These are phyloP conservation scores for Sardinella longiceps DNA, from an alignment of 2,797 vertebrate species.

Conservation along the genomic window DNA sequence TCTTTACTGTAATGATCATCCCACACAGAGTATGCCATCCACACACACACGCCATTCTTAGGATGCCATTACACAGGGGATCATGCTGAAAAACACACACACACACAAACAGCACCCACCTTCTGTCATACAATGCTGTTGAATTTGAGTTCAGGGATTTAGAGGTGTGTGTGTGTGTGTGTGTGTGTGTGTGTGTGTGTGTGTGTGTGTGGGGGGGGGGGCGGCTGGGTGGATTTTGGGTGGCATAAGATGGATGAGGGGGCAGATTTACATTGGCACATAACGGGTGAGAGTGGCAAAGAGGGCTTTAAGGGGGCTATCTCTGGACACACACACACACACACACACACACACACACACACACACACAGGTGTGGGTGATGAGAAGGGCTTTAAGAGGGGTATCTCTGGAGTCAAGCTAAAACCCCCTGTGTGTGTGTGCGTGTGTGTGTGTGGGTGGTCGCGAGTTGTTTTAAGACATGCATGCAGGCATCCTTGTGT, in stretches of 20 bases:
- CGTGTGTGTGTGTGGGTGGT: background rate
- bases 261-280: background rate
- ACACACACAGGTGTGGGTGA: background rate
- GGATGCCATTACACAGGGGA: background rate
- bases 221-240: background rate
- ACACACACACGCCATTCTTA: background rate
- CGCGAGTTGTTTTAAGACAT: background rate
- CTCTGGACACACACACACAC: background rate
- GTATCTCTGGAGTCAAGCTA: background rate
- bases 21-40: too few species aligned
- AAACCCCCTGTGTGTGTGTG: background rate
- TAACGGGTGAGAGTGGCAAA: background rate
- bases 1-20: background rate
- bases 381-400: too few species aligned
- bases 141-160: background rate
- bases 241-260: background rate
- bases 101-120: background rate
- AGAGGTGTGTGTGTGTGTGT: background rate
- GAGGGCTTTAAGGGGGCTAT: background rate
- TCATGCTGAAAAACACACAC: background rate
- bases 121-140: background rate
- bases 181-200: background rate
- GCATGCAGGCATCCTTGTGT: background rate
- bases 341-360: constrained; percentile 1
- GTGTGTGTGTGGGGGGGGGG: background rate